Percentiles rank a stretch among this genome's conserved stretches.
Evolutionary conservation across 1,140 invertebrate genomes (phyloP).

Genomic region (Leptoteleia sp.): DNA sequence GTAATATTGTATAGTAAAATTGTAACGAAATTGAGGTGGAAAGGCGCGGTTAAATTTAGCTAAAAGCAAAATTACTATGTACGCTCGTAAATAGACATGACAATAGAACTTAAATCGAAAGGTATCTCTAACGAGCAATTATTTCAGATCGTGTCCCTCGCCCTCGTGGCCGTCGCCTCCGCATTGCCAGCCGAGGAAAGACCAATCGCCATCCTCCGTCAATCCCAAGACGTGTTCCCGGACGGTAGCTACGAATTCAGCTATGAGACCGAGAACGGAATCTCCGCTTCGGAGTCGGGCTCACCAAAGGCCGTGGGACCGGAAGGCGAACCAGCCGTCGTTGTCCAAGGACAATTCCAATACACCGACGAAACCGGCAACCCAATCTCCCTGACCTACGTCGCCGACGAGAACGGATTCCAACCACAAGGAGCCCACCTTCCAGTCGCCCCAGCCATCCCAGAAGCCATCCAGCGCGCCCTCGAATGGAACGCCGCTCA

Average conservation of each 20-base stretch:
- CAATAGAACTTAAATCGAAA: no score
- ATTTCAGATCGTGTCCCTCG: conserved; percentile 65
- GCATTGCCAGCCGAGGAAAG: conserved; percentile 13
- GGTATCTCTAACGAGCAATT: no score
- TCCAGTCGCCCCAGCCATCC: conserved; percentile 79
- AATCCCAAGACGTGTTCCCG: conserved; percentile 71
- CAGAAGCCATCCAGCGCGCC: conserved; percentile 77
- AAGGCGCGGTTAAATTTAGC: no score
- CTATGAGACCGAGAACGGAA: conserved; percentile 85
- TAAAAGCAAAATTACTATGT: no score
- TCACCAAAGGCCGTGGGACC: conserved; percentile 79
- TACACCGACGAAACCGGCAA: conserved; percentile 83
- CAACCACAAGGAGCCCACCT: conserved; percentile 81
- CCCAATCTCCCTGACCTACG: conserved; percentile 80
- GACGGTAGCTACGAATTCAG: conserved; percentile 77
- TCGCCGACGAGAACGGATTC: conserved; percentile 83
- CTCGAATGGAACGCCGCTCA: conserved; percentile 76
- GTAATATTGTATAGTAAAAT: no score
- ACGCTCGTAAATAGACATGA: no score
- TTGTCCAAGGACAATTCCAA: conserved; percentile 79
- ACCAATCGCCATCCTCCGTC: conserved; percentile 72
- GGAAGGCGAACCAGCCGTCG: conserved; percentile 76
- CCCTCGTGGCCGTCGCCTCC: conserved; percentile 53
- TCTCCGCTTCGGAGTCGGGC: conserved; percentile 82
- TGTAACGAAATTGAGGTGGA: no score